Evolutionary conservation across 1,140 invertebrate genomes (phyloP).

Genomic region (Drosophila truncata): DNA sequence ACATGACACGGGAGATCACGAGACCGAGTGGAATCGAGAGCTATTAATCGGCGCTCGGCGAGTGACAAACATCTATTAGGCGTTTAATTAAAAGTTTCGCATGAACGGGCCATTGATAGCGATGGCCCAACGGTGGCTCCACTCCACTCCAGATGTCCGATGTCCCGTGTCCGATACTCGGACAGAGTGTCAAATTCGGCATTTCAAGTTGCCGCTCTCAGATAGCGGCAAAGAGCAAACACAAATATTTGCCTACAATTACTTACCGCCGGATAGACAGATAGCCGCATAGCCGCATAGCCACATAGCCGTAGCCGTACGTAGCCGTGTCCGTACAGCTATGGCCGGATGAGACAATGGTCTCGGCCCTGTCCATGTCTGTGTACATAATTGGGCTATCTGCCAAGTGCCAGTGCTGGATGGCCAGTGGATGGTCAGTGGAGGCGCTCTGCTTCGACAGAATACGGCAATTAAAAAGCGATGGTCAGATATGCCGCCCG

Average conservation of each 20-base stretch:
- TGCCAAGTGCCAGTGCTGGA: conserved; percentile 16
- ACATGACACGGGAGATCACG: conserved; percentile 74
- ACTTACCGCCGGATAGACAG: conserved; percentile 66
- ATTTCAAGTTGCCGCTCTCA: conserved; percentile 76
- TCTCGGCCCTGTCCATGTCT: conserved; percentile 37
- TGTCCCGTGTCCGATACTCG: conserved; percentile 50
- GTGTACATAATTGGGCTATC: conserved; percentile 75
- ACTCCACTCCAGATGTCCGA: conserved; percentile 49
- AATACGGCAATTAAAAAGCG: conserved; percentile 60
- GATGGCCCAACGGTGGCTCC: conserved; percentile 22
- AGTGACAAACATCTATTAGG: conserved; percentile 81
- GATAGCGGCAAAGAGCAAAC: conserved; percentile 73
- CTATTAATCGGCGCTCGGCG: conserved; percentile 67
- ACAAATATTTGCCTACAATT: conserved; percentile 84
- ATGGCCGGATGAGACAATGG: conserved; percentile 53
- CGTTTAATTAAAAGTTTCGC: conserved; percentile 82
- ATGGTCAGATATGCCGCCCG: conserved; percentile 40
- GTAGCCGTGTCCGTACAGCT: conserved; percentile 24
- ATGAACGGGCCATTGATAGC: conserved; percentile 58
- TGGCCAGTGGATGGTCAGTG: conserved; percentile 10
- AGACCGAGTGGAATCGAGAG: conserved; percentile 60
- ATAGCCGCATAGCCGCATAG: conserved; percentile 20
- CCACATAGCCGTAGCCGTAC: conserved; percentile 11
- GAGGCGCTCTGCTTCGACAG: conserved; percentile 32
- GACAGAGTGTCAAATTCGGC: conserved; percentile 75